A percentile compares a stretch with the other conserved stretches of the same genome.
Evolutionary conservation across 2,888 invertebrate species (phyloP).

Genomic region (Lamproptera curius): DNA sequence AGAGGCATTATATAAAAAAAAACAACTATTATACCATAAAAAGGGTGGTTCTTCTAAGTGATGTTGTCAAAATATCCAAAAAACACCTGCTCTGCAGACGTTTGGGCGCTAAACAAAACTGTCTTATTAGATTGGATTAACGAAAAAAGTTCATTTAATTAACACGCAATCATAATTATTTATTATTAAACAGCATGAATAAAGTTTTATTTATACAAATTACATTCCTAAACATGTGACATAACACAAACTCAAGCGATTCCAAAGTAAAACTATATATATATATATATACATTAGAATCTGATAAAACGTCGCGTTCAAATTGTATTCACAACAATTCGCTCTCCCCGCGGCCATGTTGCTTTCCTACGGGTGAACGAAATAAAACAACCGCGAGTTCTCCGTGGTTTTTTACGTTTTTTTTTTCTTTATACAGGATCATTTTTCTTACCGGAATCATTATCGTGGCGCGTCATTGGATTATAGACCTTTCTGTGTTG

Average conservation of each 20-base stretch:
- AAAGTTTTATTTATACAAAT: too few species aligned
- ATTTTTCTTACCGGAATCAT: slow-evolving; percentile 74
- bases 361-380: slow-evolving; percentile 58
- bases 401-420: too few species aligned
- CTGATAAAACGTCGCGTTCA: slow-evolving; percentile 50
- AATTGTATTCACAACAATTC: slow-evolving; percentile 63
- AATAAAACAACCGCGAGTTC: slow-evolving; percentile 72
- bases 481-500: slow-evolving; percentile 35
- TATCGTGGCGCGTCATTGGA: slow-evolving; percentile 32
- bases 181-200: too few species aligned
- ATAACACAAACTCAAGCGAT: too few species aligned
- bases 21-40: slow-evolving; percentile 54
- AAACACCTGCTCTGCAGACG: slow-evolving; percentile 67
- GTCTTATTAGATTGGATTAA: neutral
- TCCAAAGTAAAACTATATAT: too few species aligned
- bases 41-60: slow-evolving; percentile 73
- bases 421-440: slow-evolving; percentile 73
- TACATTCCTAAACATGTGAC: too few species aligned
- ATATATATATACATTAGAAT: too few species aligned
- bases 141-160: too few species aligned
- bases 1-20: slow-evolving; percentile 41
- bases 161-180: too few species aligned
- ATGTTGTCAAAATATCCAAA: slow-evolving; percentile 73
- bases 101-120: slow-evolving; percentile 63
- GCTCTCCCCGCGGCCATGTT: slow-evolving; percentile 71